Percentiles rank a stretch among this genome's conserved stretches.
Evolutionary conservation across 2,113 vertebrate species (phyloP).

Genomic region (Urocitellus parryii): DNA sequence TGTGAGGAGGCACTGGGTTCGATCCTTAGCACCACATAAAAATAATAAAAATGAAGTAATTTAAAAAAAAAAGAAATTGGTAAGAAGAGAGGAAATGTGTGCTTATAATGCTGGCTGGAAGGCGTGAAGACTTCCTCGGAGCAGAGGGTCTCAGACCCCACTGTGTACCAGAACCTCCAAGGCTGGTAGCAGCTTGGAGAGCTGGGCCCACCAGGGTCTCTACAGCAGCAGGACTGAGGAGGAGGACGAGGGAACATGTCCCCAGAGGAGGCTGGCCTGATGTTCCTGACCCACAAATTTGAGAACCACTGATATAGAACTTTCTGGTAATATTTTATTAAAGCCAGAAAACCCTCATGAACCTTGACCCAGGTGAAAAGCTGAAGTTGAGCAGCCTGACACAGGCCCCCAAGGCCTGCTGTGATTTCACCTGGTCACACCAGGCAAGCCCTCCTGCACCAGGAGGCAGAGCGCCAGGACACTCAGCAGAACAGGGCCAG

Average conservation of each 20-base stretch:
- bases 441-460: too few species aligned
- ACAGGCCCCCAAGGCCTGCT: neutral
- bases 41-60: too few species aligned
- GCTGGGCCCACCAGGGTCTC: neutral
- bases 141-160: neutral
- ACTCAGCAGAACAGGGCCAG: neutral
- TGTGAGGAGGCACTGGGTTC: too few species aligned
- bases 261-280: neutral
- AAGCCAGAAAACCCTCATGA: neutral
- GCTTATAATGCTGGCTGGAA: neutral
- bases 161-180: neutral
- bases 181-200: neutral
- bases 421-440: neutral
- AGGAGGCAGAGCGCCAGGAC: neutral
- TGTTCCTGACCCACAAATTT: neutral
- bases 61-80: neutral
- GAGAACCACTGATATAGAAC: neutral
- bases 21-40: too few species aligned
- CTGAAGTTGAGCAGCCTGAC: neutral
- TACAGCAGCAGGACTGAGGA: neutral
- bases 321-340: neutral
- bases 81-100: neutral
- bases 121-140: neutral
- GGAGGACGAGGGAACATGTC: neutral
- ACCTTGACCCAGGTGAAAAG: neutral